Evolutionary conservation across 2,797 vertebrate species (phyloP).

Genomic region (Cossypha heuglini): DNA sequence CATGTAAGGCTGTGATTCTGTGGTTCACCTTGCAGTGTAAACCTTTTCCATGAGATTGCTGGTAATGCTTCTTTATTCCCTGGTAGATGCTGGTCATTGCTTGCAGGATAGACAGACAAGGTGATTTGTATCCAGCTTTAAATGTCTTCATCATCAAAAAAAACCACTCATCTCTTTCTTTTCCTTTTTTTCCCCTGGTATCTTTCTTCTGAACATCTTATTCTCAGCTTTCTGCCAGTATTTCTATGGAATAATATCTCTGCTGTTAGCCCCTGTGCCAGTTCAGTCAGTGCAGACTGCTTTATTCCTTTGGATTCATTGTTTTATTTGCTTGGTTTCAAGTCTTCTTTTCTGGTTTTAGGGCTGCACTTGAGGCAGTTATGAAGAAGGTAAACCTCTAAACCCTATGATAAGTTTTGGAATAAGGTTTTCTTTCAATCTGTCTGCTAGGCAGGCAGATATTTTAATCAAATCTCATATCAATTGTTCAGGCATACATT

Average conservation of each 20-base stretch:
- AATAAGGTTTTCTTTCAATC: background rate
- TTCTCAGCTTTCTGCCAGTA: background rate
- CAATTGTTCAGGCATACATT: background rate
- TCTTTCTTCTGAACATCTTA: background rate
- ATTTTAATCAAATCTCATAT: background rate
- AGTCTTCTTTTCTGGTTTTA: background rate
- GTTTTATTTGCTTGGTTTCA: background rate
- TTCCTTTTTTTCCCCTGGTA: fast-evolving
- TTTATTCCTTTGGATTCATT: background rate
- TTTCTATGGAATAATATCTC: background rate
- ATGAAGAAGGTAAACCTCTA: background rate
- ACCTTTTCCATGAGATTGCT: background rate
- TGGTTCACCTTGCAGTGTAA: background rate
- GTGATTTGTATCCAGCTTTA: background rate
- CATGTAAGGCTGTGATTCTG: background rate
- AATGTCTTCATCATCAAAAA: background rate
- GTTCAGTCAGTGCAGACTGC: background rate
- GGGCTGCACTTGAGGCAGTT: background rate
- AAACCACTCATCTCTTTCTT: background rate
- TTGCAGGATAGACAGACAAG: background rate
- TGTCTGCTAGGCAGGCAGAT: background rate
- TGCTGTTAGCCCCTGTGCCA: background rate
- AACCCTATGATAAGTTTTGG: background rate
- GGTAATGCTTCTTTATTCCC: background rate
- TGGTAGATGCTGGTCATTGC: background rate